Percentiles rank a stretch among this genome's conserved stretches.
phyloP scores from a whole-genome alignment of 2,888 invertebrate genomes.

The Meteorus cinctellus region DNA sequence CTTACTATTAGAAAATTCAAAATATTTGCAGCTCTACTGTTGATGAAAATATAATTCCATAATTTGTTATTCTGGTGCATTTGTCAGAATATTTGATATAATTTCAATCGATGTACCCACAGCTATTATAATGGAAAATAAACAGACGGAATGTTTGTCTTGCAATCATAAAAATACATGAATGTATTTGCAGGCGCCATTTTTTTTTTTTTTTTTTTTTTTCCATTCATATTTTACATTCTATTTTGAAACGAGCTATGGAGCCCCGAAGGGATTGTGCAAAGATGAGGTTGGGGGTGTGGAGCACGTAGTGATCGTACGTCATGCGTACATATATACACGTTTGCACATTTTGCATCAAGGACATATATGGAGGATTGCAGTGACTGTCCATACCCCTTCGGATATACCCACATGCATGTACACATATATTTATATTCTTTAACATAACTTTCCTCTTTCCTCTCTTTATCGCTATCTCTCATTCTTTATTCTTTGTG shows the following conservation, averaged over 20 bases:
- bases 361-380: constrained; percentile 29
- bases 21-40: too few species aligned
- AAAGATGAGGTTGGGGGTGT: constrained; percentile 42
- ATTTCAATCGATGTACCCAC: too few species aligned
- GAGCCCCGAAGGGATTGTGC: constrained; percentile 21
- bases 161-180: constrained; percentile 18
- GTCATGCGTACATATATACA: constrained; percentile 29
- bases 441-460: constrained; percentile 1
- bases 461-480: constrained; percentile 12
- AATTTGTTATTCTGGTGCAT: too few species aligned
- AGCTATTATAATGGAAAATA: not conserved
- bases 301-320: constrained; percentile 45
- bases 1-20: too few species aligned
- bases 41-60: too few species aligned
- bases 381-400: not conserved
- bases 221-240: constrained; percentile 10
- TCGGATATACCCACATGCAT: constrained; percentile 20
- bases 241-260: constrained; percentile 1
- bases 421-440: constrained; percentile 1
- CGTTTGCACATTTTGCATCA: not conserved
- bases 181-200: not conserved
- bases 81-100: too few species aligned
- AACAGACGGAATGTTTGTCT: constrained; percentile 22
- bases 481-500: constrained; percentile 21
- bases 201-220: not conserved